These are phyloP conservation scores for Dorcus parallelipipedus DNA, from an alignment of 2,888 invertebrate genomes.

Conservation along the genomic window DNA sequence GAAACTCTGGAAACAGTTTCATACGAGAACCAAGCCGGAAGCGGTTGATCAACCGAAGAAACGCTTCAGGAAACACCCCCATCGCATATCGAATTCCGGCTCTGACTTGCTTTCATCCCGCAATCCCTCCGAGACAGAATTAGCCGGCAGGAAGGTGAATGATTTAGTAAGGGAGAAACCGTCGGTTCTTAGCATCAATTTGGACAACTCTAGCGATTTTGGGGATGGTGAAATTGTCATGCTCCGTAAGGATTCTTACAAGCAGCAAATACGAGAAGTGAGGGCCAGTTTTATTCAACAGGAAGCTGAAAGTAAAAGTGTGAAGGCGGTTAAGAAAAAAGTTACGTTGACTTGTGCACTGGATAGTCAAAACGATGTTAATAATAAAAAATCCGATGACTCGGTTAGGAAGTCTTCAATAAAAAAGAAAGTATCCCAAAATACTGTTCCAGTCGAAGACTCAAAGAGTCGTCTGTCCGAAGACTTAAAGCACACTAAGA, in stretches of 20 bases:
- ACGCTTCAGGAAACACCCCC: background rate
- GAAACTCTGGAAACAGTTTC: no score
- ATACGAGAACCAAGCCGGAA: no score
- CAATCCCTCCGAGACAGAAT: background rate
- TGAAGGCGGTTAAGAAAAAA: background rate
- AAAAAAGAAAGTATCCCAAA: no score
- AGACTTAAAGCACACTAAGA: no score
- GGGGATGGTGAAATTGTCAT: background rate
- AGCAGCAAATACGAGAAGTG: background rate
- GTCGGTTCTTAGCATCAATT: background rate
- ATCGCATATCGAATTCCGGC: background rate
- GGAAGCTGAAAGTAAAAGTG: background rate
- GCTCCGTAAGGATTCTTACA: background rate
- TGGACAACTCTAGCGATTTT: background rate
- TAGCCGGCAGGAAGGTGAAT: background rate
- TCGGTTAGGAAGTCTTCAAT: no score
- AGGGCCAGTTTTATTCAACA: background rate
- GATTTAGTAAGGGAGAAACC: background rate
- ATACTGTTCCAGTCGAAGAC: no score
- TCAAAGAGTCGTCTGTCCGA: no score
- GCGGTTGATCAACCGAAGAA: background rate
- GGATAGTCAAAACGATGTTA: no score
- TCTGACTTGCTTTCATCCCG: background rate
- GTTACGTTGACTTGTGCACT: background rate
- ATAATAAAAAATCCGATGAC: no score